Evolutionary conservation across 2,797 vertebrate genomes (phyloP).

Genomic region (Lophotriccus pileatus): DNA sequence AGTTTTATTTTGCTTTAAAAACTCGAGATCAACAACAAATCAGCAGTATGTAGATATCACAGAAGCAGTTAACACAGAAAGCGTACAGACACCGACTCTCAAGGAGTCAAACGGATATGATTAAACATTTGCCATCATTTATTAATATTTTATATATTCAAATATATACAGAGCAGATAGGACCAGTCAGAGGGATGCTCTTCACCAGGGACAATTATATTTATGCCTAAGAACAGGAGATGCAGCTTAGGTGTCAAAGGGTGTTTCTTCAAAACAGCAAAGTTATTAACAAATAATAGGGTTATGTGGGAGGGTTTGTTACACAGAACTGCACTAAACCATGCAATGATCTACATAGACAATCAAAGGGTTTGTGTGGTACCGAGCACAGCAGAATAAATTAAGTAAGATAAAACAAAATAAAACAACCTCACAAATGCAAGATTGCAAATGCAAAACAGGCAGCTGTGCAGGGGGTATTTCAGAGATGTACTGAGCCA

Average conservation of each 20-base stretch:
- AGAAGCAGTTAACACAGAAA: not conserved
- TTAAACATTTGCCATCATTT: constrained; percentile 52
- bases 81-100: not conserved
- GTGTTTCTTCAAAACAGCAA: constrained; percentile 24
- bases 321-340: not conserved
- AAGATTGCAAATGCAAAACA: constrained; percentile 1
- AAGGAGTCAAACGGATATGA: constrained; percentile 17
- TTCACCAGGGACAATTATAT: constrained; percentile 25
- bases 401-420: not conserved
- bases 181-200: not conserved
- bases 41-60: constrained; percentile 28
- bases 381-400: not conserved
- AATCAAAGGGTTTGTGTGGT: not conserved
- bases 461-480: not conserved
- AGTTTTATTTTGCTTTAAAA: constrained; percentile 54
- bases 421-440: constrained; percentile 1
- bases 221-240: constrained; percentile 10
- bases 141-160: constrained; percentile 62
- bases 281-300: constrained; percentile 23
- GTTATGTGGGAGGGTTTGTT: not conserved
- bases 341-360: not conserved
- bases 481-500: not conserved
- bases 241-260: constrained; percentile 20
- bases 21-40: constrained; percentile 39
- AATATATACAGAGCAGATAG: constrained; percentile 41